A percentile compares a stretch with the other conserved stretches of the same genome.
Conservation (phyloP, 64 coral and sea anemone genomes). For the Platygyra sinensis region DNA sequence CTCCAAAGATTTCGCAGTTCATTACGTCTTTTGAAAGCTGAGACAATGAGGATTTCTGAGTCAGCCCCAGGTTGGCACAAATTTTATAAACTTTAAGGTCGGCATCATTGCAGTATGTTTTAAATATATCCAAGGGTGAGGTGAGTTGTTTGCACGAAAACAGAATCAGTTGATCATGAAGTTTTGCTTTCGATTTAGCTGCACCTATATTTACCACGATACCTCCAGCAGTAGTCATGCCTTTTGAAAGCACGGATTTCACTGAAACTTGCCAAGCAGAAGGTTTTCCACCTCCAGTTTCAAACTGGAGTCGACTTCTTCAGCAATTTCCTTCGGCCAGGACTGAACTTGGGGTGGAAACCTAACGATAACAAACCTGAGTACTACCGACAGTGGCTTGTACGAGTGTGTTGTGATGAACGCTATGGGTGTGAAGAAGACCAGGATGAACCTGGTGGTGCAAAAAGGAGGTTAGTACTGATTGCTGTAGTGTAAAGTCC, state of each 20-base stretch:
- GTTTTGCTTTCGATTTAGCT: neutral
- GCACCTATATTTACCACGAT: neutral
- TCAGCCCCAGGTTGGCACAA: too few species aligned
- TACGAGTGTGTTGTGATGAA: neutral
- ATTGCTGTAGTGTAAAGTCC: neutral
- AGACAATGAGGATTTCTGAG: too few species aligned
- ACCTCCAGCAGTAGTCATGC: neutral
- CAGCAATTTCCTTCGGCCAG: neutral
- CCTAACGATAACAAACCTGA: neutral
- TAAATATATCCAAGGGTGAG: too few species aligned
- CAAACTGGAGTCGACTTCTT: conserved; percentile 9
- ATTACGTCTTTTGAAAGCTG: too few species aligned
- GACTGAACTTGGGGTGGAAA: neutral
- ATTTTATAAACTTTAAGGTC: too few species aligned
- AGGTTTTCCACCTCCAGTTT: neutral
- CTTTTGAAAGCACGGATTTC: neutral
- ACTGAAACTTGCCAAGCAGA: neutral
- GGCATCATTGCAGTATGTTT: too few species aligned
- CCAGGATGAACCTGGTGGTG: neutral
- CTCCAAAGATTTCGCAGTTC: too few species aligned
- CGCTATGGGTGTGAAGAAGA: neutral
- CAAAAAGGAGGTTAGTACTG: conserved; percentile 15
- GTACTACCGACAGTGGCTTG: neutral
- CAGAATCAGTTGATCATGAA: neutral
- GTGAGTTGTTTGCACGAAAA: too few species aligned